phyloP scores from a whole-genome alignment of 2,888 invertebrate species.

The Notodonta dromedarius region DNA sequence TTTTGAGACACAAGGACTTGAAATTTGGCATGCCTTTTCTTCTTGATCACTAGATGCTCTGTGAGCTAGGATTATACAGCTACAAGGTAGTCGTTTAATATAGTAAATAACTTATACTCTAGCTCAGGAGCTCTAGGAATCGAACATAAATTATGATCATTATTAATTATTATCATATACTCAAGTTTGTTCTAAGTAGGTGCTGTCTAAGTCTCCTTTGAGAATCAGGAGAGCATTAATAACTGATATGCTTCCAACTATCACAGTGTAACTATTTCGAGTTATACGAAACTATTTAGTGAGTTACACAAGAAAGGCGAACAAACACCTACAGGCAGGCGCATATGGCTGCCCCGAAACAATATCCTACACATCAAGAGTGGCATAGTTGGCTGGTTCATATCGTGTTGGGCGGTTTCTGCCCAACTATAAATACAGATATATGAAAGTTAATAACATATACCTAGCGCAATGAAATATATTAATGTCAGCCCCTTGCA shows the following conservation, averaged over 20 bases:
- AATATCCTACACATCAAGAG: conserved; percentile 37
- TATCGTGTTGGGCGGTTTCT: conserved; percentile 32
- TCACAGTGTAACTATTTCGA: conserved; percentile 19
- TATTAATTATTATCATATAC: too few relatives aligned
- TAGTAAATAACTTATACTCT: too few relatives aligned
- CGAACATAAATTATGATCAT: too few relatives aligned
- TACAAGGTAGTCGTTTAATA: too few relatives aligned
- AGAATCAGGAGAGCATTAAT: conserved; percentile 18
- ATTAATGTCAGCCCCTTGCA: conserved; percentile 58
- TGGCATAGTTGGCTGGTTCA: conserved; percentile 29
- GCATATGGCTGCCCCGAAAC: conserved; percentile 31
- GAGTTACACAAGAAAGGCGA: conserved; percentile 19
- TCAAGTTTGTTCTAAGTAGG: neutral
- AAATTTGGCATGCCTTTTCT: too few relatives aligned
- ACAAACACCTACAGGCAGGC: conserved; percentile 19
- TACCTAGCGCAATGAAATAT: conserved; percentile 62
- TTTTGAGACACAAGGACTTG: too few relatives aligned
- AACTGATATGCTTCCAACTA: conserved; percentile 6
- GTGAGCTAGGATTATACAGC: too few relatives aligned
- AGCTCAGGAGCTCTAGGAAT: too few relatives aligned
- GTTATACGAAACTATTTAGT: conserved; percentile 26
- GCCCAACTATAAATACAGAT: conserved; percentile 52
- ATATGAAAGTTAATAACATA: conserved; percentile 66
- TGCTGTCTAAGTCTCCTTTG: neutral
- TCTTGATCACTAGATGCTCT: too few relatives aligned